A percentile compares a stretch with the other conserved stretches of the same genome.
Conservation (phyloP, 2,113 vertebrate genomes). For the Gavialis gangeticus region DNA sequence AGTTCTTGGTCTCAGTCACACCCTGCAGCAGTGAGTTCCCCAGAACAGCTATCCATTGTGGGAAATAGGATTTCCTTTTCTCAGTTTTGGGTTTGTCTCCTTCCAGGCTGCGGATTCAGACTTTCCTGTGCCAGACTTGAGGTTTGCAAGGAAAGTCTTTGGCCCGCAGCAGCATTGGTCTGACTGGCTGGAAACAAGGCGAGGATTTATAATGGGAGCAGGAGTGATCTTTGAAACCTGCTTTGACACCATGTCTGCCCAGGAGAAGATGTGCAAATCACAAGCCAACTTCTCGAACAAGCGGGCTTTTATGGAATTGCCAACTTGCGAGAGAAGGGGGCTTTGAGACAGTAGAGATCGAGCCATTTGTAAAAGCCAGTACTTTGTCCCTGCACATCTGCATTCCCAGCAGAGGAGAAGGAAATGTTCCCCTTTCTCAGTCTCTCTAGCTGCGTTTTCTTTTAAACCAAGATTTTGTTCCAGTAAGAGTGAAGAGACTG, state of each 20-base stretch:
- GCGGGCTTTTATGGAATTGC: constrained; percentile 54
- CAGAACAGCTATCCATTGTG: background rate
- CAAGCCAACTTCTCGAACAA: constrained; percentile 63
- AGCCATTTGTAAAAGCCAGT: constrained; percentile 18
- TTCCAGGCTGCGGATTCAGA: background rate
- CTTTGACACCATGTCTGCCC: background rate
- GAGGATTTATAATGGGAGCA: background rate
- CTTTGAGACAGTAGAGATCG: constrained; percentile 7
- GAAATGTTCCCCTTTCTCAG: background rate
- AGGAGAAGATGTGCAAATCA: background rate
- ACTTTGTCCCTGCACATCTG: constrained; percentile 53
- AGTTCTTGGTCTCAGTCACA: background rate
- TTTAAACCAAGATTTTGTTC: constrained; percentile 22
- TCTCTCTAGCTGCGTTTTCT: background rate
- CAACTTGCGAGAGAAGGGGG: constrained; percentile 50
- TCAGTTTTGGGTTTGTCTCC: background rate
- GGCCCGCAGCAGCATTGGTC: rapidly evolving
- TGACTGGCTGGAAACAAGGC: background rate
- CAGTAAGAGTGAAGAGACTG: background rate
- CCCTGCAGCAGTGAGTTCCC: too few relatives aligned
- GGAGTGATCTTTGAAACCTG: background rate
- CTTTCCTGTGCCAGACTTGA: background rate
- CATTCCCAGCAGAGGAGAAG: background rate
- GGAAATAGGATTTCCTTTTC: background rate
- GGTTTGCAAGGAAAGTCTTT: background rate